These are phyloP conservation scores for Mechanitis messenoides DNA, from an alignment of 2,888 invertebrate species.

Conservation along the genomic window DNA sequence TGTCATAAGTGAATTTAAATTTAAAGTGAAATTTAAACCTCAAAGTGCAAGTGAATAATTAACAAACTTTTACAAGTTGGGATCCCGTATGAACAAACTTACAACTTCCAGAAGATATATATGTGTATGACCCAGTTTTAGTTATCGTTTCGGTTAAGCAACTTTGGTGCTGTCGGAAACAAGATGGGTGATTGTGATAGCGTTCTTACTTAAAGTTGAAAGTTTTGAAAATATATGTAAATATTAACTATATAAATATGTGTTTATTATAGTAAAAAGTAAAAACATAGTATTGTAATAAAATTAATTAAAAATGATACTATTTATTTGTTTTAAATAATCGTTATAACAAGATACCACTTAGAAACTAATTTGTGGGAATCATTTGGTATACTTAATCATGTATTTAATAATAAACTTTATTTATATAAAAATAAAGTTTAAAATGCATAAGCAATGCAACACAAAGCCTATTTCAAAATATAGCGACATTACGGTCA, in stretches of 20 bases:
- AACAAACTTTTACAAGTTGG: constrained; percentile 12
- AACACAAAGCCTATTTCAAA: constrained; percentile 46
- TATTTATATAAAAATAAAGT: constrained; percentile 11
- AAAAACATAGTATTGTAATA: neutral
- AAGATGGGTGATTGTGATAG: neutral
- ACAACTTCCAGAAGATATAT: neutral
- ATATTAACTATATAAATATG: too few relatives aligned
- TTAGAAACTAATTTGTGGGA: constrained; percentile 23
- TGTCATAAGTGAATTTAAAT: constrained; percentile 7
- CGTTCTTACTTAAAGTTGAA: too few relatives aligned
- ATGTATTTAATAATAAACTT: constrained; percentile 17
- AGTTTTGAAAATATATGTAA: too few relatives aligned
- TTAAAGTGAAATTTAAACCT: constrained; percentile 4
- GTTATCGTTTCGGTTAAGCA: constrained; percentile 11
- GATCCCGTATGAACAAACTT: constrained; percentile 13
- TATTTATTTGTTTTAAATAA: neutral
- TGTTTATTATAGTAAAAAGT: too few relatives aligned
- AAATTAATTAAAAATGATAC: neutral
- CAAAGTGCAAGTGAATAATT: constrained; percentile 18
- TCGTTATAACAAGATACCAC: constrained; percentile 14
- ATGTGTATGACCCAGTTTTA: constrained; percentile 4
- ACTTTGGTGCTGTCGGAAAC: neutral
- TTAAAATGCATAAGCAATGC: constrained; percentile 10
- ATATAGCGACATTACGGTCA: constrained; percentile 58
- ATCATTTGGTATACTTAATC: constrained; percentile 25